phyloP scores from a whole-genome alignment of 2,888 invertebrate species.

The Amphiduros pacificus region DNA sequence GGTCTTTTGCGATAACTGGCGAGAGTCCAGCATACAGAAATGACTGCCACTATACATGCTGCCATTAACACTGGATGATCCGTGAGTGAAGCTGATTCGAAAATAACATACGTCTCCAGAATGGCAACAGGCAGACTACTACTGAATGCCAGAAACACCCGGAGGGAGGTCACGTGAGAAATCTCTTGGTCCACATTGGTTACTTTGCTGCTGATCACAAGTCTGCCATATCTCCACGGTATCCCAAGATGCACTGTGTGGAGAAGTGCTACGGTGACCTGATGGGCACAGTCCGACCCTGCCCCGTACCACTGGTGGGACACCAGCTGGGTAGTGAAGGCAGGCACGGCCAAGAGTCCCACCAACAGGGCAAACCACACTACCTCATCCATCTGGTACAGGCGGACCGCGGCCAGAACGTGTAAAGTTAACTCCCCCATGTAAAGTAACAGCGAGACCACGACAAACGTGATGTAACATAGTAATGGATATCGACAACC shows the following conservation, averaged over 20 bases:
- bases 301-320: conserved; percentile 59
- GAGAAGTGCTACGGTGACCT: conserved; percentile 67
- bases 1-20: conserved; percentile 78
- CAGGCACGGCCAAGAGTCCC: conserved; percentile 72
- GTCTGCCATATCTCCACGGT: conserved; percentile 73
- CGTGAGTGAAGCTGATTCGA: conserved; percentile 58
- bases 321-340: conserved; percentile 68
- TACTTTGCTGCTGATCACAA: conserved; percentile 82
- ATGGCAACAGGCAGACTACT: conserved; percentile 87
- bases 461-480: conserved; percentile 37
- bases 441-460: conserved; percentile 37
- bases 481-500: not conserved
- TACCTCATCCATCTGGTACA: conserved; percentile 64
- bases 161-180: conserved; percentile 71
- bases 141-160: conserved; percentile 83
- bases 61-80: not conserved
- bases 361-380: conserved; percentile 71
- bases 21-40: conserved; percentile 87
- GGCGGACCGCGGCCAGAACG: conserved; percentile 40
- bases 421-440: conserved; percentile 33
- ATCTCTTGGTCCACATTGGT: conserved; percentile 81
- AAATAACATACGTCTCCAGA: conserved; percentile 73
- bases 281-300: not conserved
- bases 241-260: conserved; percentile 61
- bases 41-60: conserved; percentile 70